Conservation (phyloP, 2,888 invertebrate species). For the Leptopilina myrica region DNA sequence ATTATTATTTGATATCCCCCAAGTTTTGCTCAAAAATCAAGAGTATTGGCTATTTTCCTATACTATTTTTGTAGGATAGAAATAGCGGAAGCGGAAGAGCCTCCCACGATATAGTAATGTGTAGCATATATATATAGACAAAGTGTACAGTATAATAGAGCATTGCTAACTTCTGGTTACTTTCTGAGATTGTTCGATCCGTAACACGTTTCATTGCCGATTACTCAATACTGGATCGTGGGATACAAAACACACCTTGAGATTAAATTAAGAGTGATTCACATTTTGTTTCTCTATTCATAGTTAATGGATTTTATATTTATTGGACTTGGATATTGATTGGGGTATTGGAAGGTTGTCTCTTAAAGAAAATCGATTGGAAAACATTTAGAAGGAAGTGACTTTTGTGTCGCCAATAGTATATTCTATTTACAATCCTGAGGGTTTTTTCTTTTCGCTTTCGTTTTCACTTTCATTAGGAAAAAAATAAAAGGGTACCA, state of each 20-base stretch:
- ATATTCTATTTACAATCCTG: too few relatives aligned
- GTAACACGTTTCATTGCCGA: constrained; percentile 37
- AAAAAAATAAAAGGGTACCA: too few relatives aligned
- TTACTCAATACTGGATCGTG: constrained; percentile 40
- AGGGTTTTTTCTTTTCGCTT: too few relatives aligned
- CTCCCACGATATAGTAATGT: constrained; percentile 18
- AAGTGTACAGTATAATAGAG: constrained; percentile 1
- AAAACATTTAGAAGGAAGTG: background rate
- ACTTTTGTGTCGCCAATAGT: too few relatives aligned
- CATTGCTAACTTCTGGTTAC: constrained; percentile 24
- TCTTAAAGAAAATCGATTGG: too few relatives aligned
- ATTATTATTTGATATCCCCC: constrained; percentile 42
- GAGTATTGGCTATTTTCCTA: constrained; percentile 33
- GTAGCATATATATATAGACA: too few relatives aligned
- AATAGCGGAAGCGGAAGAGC: constrained; percentile 40
- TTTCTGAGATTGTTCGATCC: constrained; percentile 38
- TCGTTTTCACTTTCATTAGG: too few relatives aligned
- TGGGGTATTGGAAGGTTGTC: too few relatives aligned
- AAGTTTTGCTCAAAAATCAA: constrained; percentile 30
- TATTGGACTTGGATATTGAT: background rate
- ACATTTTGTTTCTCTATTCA: constrained; percentile 32
- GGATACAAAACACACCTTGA: constrained; percentile 40
- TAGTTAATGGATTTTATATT: constrained; percentile 25
- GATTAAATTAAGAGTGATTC: constrained; percentile 40
- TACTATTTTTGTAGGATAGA: constrained; percentile 54